A percentile compares a stretch with the other conserved stretches of the same genome.
These are phyloP conservation scores for Chymomyza procnemis DNA, from an alignment of 2,888 invertebrate genomes.

Conservation along the genomic window DNA sequence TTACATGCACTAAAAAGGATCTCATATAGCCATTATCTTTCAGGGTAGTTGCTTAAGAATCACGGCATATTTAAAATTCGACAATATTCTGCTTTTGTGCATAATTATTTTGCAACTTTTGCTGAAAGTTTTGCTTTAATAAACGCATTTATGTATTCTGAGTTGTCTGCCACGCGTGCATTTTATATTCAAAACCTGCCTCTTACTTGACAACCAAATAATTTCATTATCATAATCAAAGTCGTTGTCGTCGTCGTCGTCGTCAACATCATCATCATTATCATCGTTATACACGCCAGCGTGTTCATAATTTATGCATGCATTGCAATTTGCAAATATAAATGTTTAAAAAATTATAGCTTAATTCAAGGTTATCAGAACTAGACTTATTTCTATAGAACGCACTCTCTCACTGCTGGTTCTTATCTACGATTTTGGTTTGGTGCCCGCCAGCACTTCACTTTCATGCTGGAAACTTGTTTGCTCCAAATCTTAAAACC, in stretches of 20 bases:
- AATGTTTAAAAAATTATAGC: conserved; percentile 5
- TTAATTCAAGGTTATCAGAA: conserved; percentile 54
- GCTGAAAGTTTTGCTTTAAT: not conserved
- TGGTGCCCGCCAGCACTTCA: conserved; percentile 45
- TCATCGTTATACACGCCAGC: conserved; percentile 22
- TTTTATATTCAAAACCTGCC: conserved; percentile 8
- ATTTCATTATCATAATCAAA: conserved; percentile 25
- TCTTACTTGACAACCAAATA: not conserved
- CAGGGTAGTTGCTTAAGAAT: conserved; percentile 7
- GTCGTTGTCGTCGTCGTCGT: conserved; percentile 23
- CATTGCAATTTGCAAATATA: conserved; percentile 4
- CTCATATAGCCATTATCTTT: too few relatives aligned
- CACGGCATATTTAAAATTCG: conserved; percentile 32
- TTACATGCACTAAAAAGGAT: too few relatives aligned
- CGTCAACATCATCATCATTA: conserved; percentile 11
- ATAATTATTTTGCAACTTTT: conserved; percentile 25
- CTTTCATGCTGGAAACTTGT: conserved; percentile 58
- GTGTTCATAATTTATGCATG: not conserved
- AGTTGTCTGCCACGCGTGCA: conserved; percentile 19
- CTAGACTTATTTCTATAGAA: conserved; percentile 18
- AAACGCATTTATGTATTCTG: not conserved
- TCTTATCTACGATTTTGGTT: conserved; percentile 5
- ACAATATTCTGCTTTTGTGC: conserved; percentile 23
- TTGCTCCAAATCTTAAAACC: conserved; percentile 21
- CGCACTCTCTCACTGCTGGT: not conserved